phyloP scores from a whole-genome alignment of 2,113 vertebrate genomes.

The Leucoraja erinaceus region DNA sequence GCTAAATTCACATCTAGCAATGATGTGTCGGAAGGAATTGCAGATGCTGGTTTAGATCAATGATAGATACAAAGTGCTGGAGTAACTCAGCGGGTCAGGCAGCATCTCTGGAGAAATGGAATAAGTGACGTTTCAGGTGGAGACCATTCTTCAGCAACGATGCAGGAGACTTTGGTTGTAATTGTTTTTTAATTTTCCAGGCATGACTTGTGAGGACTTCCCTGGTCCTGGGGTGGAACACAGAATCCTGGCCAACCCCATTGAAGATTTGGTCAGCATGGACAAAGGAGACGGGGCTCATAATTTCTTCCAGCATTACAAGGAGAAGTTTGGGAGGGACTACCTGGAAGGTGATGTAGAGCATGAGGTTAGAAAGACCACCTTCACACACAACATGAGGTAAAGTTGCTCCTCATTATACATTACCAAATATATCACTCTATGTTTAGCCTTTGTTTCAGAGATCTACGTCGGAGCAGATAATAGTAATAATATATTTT shows the following conservation, averaged over 20 bases:
- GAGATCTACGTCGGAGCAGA: not conserved
- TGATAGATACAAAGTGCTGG: no score
- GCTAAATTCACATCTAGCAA: not conserved
- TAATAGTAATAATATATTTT: no score
- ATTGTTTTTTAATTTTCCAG: constrained; percentile 41
- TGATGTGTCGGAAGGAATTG: no score
- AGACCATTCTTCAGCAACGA: not conserved
- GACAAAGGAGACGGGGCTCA: constrained; percentile 53
- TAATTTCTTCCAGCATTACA: constrained; percentile 57
- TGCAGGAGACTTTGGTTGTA: not conserved
- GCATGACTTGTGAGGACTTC: constrained; percentile 55
- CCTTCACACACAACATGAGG: constrained; percentile 71
- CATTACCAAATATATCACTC: not conserved
- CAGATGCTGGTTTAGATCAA: no score
- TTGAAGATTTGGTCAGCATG: constrained; percentile 65
- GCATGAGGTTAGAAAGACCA: constrained; percentile 61
- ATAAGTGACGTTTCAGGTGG: no score
- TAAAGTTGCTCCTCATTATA: constrained; percentile 38
- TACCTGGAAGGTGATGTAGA: constrained; percentile 50
- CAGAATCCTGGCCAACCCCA: constrained; percentile 65
- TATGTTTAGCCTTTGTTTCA: not conserved
- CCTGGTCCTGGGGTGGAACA: constrained; percentile 63
- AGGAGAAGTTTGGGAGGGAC: constrained; percentile 51
- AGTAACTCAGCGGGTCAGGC: no score
- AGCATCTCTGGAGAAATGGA: no score